These are phyloP conservation scores for Serranochromis macrocephalus DNA, from an alignment of 2,113 vertebrate species.

Conservation along the genomic window DNA sequence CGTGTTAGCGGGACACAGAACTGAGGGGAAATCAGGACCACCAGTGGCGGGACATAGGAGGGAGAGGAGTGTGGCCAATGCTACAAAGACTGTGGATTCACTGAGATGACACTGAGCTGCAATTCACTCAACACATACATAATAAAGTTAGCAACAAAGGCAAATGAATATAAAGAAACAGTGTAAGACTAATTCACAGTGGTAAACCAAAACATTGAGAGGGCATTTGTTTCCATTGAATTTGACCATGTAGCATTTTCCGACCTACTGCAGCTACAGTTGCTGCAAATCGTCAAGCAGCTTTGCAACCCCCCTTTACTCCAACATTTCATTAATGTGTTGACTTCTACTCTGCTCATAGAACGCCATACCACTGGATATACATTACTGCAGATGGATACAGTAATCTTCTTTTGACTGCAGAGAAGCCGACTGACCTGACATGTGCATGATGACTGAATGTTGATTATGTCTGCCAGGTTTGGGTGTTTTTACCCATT, in stretches of 20 bases:
- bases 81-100: background rate
- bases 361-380: background rate
- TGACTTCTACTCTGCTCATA: background rate
- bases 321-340: background rate
- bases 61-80: background rate
- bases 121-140: background rate
- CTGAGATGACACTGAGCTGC: background rate
- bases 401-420: background rate
- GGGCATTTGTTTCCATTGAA: background rate
- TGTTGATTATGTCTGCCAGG: background rate
- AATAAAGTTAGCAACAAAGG: background rate
- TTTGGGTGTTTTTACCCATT: background rate
- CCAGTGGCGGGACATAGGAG: background rate
- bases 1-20: background rate
- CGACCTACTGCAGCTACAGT: background rate
- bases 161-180: background rate
- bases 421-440: background rate
- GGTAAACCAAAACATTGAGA: background rate
- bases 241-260: background rate
- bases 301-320: background rate
- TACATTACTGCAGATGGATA: background rate
- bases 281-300: background rate
- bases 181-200: background rate
- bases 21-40: background rate
- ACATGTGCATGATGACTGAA: background rate